A percentile compares a stretch with the other conserved stretches of the same genome.
Conservation (phyloP, 2,888 invertebrate genomes). For the Pristionchus maxplancki region DNA sequence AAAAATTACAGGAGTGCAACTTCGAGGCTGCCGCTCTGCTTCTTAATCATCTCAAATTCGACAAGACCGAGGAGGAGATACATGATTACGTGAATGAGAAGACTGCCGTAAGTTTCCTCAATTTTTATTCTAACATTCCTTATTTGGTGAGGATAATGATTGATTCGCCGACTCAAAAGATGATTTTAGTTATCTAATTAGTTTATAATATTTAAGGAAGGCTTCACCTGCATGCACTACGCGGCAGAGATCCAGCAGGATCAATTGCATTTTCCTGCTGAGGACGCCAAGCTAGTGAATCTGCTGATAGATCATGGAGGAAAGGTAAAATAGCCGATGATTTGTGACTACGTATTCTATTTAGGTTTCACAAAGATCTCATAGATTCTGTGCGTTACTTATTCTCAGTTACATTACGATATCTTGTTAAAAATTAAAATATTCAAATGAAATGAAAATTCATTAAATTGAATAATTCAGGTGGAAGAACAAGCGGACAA, state of each 20-base stretch:
- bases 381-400: too few species aligned
- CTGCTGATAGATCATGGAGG: slow-evolving; percentile 92
- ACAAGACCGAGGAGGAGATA: slow-evolving; percentile 62
- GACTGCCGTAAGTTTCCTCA: slow-evolving; percentile 64
- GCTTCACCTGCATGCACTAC: slow-evolving; percentile 94
- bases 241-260: slow-evolving; percentile 91
- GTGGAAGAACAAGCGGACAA: slow-evolving; percentile 78
- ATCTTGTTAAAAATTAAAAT: too few species aligned
- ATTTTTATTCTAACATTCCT: too few species aligned
- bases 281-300: slow-evolving; percentile 88
- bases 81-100: slow-evolving; percentile 72
- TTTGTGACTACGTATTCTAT: too few species aligned
- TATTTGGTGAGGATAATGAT: too few species aligned
- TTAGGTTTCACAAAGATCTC: too few species aligned
- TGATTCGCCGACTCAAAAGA: not conserved
- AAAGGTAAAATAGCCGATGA: slow-evolving; percentile 84
- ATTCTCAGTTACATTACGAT: too few species aligned
- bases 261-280: slow-evolving; percentile 87
- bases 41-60: slow-evolving; percentile 84
- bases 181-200: too few species aligned
- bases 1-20: slow-evolving; percentile 78
- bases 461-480: too few species aligned
- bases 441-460: too few species aligned
- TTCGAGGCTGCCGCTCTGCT: slow-evolving; percentile 91
- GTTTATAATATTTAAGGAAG: slow-evolving; percentile 83